phyloP scores from a whole-genome alignment of 2,888 invertebrate species.

The Cheilosia urbana region DNA sequence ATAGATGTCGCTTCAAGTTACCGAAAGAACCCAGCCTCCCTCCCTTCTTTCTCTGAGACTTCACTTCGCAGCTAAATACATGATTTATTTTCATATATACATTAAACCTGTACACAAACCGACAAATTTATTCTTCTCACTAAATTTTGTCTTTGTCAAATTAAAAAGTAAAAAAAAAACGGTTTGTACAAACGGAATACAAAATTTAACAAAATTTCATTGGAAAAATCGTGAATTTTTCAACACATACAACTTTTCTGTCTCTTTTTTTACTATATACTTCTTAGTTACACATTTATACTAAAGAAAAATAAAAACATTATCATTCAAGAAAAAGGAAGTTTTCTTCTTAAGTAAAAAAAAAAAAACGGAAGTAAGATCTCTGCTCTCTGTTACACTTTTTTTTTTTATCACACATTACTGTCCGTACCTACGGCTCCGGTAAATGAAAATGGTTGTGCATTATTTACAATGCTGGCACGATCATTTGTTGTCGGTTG shows the following conservation, averaged over 20 bases:
- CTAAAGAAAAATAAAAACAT: constrained; percentile 14
- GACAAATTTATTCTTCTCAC: not conserved
- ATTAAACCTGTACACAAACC: not conserved
- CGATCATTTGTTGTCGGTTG: constrained; percentile 86
- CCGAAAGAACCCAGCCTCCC: no score
- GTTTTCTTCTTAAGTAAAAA: constrained; percentile 38
- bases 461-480: constrained; percentile 91
- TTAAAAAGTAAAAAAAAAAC: not conserved
- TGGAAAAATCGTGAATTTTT: not conserved
- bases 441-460: constrained; percentile 91
- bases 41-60: not conserved
- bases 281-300: constrained; percentile 63
- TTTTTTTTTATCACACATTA: constrained; percentile 85
- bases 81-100: not conserved
- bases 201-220: not conserved
- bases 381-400: constrained; percentile 59
- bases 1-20: not conserved
- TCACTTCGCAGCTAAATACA: constrained; percentile 1
- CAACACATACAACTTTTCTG: not conserved
- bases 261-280: not conserved
- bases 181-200: not conserved
- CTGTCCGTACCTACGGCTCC: constrained; percentile 88
- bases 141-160: not conserved
- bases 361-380: constrained; percentile 49
- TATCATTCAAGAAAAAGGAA: constrained; percentile 43